These are phyloP conservation scores for Dicerorhinus sumatrensis DNA, from an alignment of 2,113 vertebrate species.

Conservation along the genomic window DNA sequence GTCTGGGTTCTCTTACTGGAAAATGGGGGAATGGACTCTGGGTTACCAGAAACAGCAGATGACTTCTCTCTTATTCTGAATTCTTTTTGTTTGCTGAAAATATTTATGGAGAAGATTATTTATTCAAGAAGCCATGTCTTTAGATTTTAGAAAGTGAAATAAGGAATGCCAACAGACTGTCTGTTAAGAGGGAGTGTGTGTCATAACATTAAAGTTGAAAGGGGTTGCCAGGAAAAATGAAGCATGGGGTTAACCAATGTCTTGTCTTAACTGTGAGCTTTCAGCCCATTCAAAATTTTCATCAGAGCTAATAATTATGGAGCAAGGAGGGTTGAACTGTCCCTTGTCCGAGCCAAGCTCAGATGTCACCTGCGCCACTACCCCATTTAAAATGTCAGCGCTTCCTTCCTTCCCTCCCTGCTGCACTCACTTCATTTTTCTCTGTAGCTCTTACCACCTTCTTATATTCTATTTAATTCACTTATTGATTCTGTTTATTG, in stretches of 20 bases:
- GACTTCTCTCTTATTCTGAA: neutral
- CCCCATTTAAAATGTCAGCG: neutral
- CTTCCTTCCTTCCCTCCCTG: neutral
- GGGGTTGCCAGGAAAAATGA: neutral
- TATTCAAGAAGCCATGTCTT: neutral
- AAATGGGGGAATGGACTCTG: neutral
- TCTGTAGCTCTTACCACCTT: neutral
- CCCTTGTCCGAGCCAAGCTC: neutral
- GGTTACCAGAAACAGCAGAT: neutral
- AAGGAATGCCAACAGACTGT: neutral
- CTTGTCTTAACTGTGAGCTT: neutral
- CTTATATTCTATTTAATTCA: neutral
- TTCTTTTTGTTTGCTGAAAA: slow-evolving; percentile 20
- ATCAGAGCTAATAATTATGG: neutral
- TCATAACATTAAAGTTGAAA: neutral
- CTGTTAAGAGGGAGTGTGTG: neutral
- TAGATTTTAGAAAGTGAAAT: slow-evolving; percentile 2
- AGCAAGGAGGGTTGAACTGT: neutral
- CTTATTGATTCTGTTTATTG: neutral
- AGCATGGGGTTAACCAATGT: neutral
- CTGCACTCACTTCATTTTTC: neutral
- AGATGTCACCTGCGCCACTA: neutral
- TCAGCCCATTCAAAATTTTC: neutral
- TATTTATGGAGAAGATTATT: neutral
- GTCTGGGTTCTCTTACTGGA: neutral